Base-by-base conservation (phyloP, 2,797 vertebrate genomes). In the Pangasius sanitwongsei region DNA sequence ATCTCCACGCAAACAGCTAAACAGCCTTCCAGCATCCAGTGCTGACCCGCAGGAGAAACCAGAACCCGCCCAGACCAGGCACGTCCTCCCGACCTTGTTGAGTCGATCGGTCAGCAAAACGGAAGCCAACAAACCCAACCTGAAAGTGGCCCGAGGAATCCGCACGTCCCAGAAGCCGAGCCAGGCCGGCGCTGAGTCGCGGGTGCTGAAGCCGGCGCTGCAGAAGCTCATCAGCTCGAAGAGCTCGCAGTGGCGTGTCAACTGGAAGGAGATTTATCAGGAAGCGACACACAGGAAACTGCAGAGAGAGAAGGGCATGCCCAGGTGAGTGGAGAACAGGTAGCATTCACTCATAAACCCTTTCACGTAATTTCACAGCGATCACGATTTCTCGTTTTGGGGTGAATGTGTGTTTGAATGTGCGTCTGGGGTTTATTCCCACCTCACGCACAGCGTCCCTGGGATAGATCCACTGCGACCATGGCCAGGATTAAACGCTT, bases 241-340 rank as follows among this genome's bases (percentile, higher is more conserved):
- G 8, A 92, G 77, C 23, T 57, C 90, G 70, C 93, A 94, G 16
- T 91, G 94, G 91, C 97, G 96, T n/a, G 92, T 94, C 41, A 97
- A 96, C 93, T 97, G 96, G 97, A 97, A 93, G 87, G 96, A 97
- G 87, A 95, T 97, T 80, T 96, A 97, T 90, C 94, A 97, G 34
- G 95, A 97, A 86, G 94, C 95, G 78, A 96, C 96, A 90, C 96
- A 93, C 93, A 97, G 95, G 93, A 97, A 95, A 50, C 96, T 94
- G 93, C 95, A 96, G 84, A 94, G 93, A 50, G 94, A 93, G 90
- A 97, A 95, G 94, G 96, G 95, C 78, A 92, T 92, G 92, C 96
- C 97, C 90, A 98, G 98, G 98, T 99, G 92, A 94, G 96, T 78
- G 78, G 2, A 65, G 37, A n/a, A 44, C 55, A 18, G 23, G 59